A percentile compares a stretch with the other conserved stretches of the same genome.
phyloP scores from a whole-genome alignment of 1,140 invertebrate species.

The Coboldia fuscipes region DNA sequence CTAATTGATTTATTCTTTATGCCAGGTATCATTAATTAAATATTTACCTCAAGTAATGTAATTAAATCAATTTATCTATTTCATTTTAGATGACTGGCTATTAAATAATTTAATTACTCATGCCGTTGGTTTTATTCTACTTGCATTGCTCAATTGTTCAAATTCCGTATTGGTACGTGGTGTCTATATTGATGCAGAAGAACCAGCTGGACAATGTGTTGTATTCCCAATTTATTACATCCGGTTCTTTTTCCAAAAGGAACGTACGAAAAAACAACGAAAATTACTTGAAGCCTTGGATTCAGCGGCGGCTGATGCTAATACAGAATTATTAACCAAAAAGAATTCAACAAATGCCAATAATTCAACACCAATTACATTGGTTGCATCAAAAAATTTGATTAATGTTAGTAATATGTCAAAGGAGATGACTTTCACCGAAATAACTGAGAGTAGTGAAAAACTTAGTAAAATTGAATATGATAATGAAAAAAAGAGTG shows the following conservation, averaged over 20 bases:
- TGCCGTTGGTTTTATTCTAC: constrained; percentile 42
- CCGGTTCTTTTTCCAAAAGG: constrained; percentile 46
- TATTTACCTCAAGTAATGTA: not conserved
- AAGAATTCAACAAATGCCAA: not conserved
- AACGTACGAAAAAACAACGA: constrained; percentile 30
- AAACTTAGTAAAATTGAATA: constrained; percentile 2
- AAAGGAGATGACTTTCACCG: no score
- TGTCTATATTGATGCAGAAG: constrained; percentile 65
- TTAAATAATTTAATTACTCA: constrained; percentile 59
- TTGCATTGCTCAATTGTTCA: constrained; percentile 60
- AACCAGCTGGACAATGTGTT: constrained; percentile 53
- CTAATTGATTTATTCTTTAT: constrained; percentile 56
- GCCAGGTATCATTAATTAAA: constrained; percentile 27
- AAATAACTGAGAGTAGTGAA: not conserved
- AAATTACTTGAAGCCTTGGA: constrained; percentile 15
- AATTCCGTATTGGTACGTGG: constrained; percentile 65
- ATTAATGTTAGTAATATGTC: no score
- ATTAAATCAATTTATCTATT: constrained; percentile 1
- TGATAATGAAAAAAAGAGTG: not conserved
- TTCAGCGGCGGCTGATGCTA: constrained; percentile 8
- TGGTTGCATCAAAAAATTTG: not conserved
- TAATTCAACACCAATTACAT: not conserved
- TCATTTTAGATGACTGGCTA: constrained; percentile 33
- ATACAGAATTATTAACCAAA: constrained; percentile 1
- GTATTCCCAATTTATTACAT: constrained; percentile 63